These are phyloP conservation scores for Tenthredo mesomela DNA, from an alignment of 2,888 invertebrate species.

Conservation along the genomic window DNA sequence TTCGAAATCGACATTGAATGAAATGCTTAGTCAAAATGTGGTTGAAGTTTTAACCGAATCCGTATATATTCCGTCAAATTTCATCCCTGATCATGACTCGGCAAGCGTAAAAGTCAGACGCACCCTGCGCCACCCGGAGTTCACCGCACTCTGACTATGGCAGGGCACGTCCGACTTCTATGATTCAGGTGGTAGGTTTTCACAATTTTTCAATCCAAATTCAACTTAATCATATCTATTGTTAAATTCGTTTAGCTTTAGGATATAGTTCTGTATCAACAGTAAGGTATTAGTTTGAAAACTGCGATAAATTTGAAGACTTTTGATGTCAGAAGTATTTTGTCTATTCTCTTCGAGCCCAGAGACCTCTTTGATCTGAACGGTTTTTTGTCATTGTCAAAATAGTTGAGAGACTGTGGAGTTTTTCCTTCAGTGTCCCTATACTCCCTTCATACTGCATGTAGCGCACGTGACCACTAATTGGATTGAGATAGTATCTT, in stretches of 20 bases:
- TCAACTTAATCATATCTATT: no score
- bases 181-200: background rate
- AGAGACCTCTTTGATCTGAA: background rate
- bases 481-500: background rate
- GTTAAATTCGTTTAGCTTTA: no score
- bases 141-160: no score
- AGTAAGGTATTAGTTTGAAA: no score
- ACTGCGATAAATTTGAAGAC: background rate
- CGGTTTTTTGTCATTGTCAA: background rate
- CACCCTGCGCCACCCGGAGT: no score
- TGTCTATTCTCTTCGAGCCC: background rate
- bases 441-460: background rate
- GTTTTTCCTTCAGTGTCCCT: background rate
- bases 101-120: no score
- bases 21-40: background rate
- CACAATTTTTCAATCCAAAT: no score
- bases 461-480: background rate
- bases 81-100: background rate
- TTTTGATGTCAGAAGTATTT: background rate
- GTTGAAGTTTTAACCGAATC: background rate
- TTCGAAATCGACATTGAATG: background rate
- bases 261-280: no score
- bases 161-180: background rate
- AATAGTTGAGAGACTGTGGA: background rate
- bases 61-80: background rate